These are phyloP conservation scores for Grantiella picta DNA, from an alignment of 2,113 vertebrate species.

Conservation along the genomic window DNA sequence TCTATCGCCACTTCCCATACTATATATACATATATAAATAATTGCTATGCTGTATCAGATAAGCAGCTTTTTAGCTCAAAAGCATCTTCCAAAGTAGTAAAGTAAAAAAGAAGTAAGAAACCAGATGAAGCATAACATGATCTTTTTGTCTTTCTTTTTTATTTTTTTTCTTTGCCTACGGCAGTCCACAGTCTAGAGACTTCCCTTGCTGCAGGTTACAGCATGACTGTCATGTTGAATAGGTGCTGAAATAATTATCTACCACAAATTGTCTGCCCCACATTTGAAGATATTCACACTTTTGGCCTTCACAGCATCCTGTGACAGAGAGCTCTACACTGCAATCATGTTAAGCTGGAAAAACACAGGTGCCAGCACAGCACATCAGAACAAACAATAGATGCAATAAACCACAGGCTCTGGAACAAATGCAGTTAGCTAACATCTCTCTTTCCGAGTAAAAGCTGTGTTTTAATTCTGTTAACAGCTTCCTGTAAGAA, in stretches of 20 bases:
- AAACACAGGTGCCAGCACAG: background rate
- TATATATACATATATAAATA: background rate
- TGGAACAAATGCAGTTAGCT: background rate
- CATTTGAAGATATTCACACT: background rate
- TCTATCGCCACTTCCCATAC: background rate
- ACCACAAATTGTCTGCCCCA: background rate
- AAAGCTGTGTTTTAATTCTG: background rate
- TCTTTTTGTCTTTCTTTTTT: background rate
- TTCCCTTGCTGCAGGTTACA: background rate
- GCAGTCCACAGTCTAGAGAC: background rate
- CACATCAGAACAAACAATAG: background rate
- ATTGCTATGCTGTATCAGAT: background rate
- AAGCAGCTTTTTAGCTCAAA: background rate
- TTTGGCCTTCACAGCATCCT: background rate
- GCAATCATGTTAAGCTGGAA: background rate
- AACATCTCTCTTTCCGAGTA: background rate
- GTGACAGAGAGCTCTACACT: background rate
- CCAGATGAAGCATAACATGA: background rate
- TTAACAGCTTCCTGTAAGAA: background rate
- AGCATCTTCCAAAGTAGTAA: background rate
- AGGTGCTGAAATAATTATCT: constrained; percentile 3
- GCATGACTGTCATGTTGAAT: background rate
- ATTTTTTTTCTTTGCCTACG: background rate
- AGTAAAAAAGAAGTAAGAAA: background rate
- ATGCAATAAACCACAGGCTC: background rate